A percentile compares a stretch with the other conserved stretches of the same genome.
phyloP scores from a whole-genome alignment of 2,888 invertebrate species.

The Chymomyza fuscimana region DNA sequence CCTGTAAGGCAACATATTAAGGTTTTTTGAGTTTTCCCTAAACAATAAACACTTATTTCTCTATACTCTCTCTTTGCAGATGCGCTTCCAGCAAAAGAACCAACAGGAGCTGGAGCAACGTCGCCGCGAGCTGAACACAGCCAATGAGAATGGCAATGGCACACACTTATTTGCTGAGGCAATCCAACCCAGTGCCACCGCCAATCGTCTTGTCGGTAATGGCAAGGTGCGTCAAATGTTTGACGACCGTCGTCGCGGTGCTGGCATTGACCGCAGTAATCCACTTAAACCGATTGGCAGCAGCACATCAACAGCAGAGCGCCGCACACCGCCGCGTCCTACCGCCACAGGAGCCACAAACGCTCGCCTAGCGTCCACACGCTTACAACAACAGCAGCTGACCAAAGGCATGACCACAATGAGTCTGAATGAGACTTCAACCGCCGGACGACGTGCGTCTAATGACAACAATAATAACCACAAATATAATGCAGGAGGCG shows the following conservation, averaged over 20 bases:
- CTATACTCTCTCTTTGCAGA: slow-evolving; percentile 81
- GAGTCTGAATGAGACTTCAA: slow-evolving; percentile 52
- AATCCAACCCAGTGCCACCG: slow-evolving; percentile 15
- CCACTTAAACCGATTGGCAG: slow-evolving; percentile 85
- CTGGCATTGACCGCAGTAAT: slow-evolving; percentile 90
- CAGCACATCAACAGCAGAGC: slow-evolving; percentile 1
- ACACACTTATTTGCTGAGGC: background rate
- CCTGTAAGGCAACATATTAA: slow-evolving; percentile 59
- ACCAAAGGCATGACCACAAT: slow-evolving; percentile 62
- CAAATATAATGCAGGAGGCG: slow-evolving; percentile 37
- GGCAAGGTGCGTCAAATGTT: slow-evolving; percentile 90
- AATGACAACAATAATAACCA: slow-evolving; percentile 62
- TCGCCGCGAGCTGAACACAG: slow-evolving; percentile 84
- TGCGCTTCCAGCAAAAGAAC: slow-evolving; percentile 90
- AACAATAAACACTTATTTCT: background rate
- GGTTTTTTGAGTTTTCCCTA: slow-evolving; percentile 1
- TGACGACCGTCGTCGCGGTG: slow-evolving; percentile 88
- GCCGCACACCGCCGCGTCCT: slow-evolving; percentile 39
- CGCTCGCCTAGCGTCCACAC: background rate
- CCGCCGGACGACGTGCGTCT: slow-evolving; percentile 12
- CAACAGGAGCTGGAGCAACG: slow-evolving; percentile 90
- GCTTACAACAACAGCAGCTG: slow-evolving; percentile 18
- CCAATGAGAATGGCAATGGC: background rate
- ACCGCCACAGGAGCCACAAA: background rate
- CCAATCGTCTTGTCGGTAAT: slow-evolving; percentile 63